A percentile compares a stretch with the other conserved stretches of the same genome.
Evolutionary conservation across 2,113 vertebrate species (phyloP).

Genomic region (Xerus inauris): DNA sequence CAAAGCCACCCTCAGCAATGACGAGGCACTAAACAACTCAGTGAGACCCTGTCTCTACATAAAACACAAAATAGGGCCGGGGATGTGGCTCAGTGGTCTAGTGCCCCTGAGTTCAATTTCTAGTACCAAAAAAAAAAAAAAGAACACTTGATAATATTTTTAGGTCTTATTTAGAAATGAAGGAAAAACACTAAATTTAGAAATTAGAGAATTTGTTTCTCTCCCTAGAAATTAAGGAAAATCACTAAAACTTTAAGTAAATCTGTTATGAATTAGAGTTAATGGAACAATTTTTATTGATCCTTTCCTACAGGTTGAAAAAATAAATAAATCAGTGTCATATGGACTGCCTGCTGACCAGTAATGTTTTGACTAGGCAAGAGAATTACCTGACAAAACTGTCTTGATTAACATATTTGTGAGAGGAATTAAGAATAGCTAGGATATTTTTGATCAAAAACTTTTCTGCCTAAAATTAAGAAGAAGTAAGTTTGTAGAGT

Average conservation of each 20-base stretch:
- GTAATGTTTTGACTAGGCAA: constrained; percentile 74
- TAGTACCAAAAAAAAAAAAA: no score
- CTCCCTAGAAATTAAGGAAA: constrained; percentile 59
- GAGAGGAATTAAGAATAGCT: constrained; percentile 76
- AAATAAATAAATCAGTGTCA: constrained; percentile 52
- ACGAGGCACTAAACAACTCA: no score
- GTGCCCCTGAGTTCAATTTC: no score
- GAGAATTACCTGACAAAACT: constrained; percentile 70
- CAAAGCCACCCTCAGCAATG: no score
- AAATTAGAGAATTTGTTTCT: not conserved
- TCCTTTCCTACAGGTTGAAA: constrained; percentile 76
- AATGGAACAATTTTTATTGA: constrained; percentile 72
- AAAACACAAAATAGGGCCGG: no score
- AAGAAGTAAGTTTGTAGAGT: constrained; percentile 77
- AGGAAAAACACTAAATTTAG: constrained; percentile 50
- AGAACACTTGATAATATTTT: not conserved
- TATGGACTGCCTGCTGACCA: constrained; percentile 66
- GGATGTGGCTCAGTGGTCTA: no score
- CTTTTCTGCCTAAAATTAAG: constrained; percentile 75
- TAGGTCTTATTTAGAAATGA: constrained; percentile 22
- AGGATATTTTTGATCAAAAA: constrained; percentile 72
- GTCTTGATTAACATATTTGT: constrained; percentile 68
- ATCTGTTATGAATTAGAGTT: constrained; percentile 61
- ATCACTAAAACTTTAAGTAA: constrained; percentile 47
- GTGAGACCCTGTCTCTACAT: no score